Conservation (phyloP, 1,140 invertebrate genomes). For the Pachyrhynchus sulphureomaculatus region DNA sequence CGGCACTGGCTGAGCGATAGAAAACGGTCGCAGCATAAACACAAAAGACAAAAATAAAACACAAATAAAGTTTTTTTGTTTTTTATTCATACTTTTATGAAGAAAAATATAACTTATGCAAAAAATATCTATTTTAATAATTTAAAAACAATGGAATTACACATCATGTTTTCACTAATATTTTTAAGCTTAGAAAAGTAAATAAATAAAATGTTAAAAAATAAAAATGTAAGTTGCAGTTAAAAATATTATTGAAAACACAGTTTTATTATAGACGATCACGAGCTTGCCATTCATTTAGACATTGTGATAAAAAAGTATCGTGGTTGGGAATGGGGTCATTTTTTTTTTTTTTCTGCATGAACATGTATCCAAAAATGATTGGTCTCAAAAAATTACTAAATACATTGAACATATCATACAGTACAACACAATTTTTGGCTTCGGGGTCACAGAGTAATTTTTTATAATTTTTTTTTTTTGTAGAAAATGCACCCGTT, state of each 20-base stretch:
- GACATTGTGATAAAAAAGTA: not conserved
- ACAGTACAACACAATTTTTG: too few species aligned
- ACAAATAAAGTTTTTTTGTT: not conserved
- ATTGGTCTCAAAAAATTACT: too few species aligned
- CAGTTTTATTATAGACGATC: conserved; percentile 3
- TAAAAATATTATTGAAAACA: conserved; percentile 34
- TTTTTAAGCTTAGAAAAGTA: not conserved
- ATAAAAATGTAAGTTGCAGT: not conserved
- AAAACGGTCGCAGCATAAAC: too few species aligned
- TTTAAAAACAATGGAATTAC: conserved; percentile 28
- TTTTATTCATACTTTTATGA: conserved; percentile 23
- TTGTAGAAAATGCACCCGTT: too few species aligned
- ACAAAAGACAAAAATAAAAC: not conserved
- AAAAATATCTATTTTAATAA: conserved; percentile 36
- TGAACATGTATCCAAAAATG: not conserved
- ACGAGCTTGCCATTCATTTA: conserved; percentile 23
- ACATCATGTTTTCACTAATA: conserved; percentile 31
- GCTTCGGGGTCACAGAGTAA: too few species aligned
- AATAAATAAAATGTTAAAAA: conserved; percentile 1
- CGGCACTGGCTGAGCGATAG: too few species aligned
- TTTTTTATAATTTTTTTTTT: too few species aligned
- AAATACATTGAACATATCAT: too few species aligned
- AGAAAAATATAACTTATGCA: conserved; percentile 38
- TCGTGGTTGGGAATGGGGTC: not conserved
- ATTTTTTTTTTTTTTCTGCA: not conserved